Evolutionary conservation across 92 coral and sea anemone genomes (phyloP).

Genomic region (Virgularia gustaviana): DNA sequence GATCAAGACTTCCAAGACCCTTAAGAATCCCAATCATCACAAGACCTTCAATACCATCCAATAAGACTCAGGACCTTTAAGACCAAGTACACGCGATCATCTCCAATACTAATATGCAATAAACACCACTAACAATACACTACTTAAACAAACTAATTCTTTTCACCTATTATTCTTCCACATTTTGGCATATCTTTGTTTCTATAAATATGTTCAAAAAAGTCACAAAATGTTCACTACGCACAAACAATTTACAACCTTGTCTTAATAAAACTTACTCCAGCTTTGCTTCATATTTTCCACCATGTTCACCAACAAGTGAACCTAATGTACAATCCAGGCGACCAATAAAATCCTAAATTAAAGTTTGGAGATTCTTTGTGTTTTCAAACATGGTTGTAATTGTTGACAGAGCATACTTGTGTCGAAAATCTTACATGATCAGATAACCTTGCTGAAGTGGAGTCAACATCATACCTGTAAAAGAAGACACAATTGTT

Average conservation of each 20-base stretch:
- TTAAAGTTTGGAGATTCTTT: too few species aligned
- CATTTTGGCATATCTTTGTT: conserved; percentile 11
- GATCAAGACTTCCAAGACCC: too few species aligned
- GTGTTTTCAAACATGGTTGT: neutral
- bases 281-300: conserved; percentile 65
- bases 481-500: conserved; percentile 1
- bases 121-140: too few species aligned
- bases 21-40: too few species aligned
- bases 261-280: conserved; percentile 57
- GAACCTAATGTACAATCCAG: conserved; percentile 81
- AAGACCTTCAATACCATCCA: too few species aligned
- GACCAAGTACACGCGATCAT: too few species aligned
- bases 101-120: too few species aligned
- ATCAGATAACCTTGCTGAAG: conserved; percentile 71
- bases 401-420: too few species aligned
- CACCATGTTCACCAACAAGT: conserved; percentile 85
- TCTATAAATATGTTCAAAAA: conserved; percentile 51
- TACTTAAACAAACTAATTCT: neutral
- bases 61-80: too few species aligned
- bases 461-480: conserved; percentile 87
- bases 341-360: conserved; percentile 83
- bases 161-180: conserved; percentile 9
- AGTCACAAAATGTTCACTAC: too few species aligned
- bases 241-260: neutral
- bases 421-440: conserved; percentile 62